These are phyloP conservation scores for Monochamus saltuarius DNA, from an alignment of 1,140 invertebrate species.

Conservation along the genomic window DNA sequence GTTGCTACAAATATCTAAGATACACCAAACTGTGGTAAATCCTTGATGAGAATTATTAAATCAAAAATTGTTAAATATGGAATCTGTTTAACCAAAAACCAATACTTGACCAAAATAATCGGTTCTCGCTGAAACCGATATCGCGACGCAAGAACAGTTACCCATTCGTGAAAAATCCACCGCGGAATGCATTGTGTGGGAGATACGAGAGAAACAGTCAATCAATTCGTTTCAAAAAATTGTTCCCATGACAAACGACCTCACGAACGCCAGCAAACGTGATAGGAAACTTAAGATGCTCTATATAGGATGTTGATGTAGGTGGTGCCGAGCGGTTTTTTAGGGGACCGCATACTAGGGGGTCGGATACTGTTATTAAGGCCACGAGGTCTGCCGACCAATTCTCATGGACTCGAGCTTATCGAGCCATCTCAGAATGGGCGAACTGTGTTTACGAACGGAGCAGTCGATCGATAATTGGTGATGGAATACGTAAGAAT, in stretches of 20 bases:
- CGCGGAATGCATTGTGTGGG: too few species aligned
- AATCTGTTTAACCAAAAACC: too few species aligned
- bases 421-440: not conserved
- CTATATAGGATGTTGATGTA: not conserved
- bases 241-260: conserved; percentile 24
- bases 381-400: not conserved
- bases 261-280: conserved; percentile 22
- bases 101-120: too few species aligned
- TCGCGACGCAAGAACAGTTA: too few species aligned
- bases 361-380: not conserved
- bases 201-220: not conserved
- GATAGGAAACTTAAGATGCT: conserved; percentile 20
- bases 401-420: not conserved
- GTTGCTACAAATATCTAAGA: too few species aligned
- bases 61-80: too few species aligned
- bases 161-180: too few species aligned
- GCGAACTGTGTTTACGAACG: not conserved
- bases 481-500: too few species aligned
- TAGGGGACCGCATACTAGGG: not conserved
- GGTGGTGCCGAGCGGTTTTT: not conserved
- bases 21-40: too few species aligned
- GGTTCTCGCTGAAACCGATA: too few species aligned
- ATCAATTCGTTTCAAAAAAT: conserved; percentile 8
- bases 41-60: too few species aligned
- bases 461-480: too few species aligned